Conservation (phyloP, 1,140 invertebrate genomes). For the Caligus rogercresseyi region DNA sequence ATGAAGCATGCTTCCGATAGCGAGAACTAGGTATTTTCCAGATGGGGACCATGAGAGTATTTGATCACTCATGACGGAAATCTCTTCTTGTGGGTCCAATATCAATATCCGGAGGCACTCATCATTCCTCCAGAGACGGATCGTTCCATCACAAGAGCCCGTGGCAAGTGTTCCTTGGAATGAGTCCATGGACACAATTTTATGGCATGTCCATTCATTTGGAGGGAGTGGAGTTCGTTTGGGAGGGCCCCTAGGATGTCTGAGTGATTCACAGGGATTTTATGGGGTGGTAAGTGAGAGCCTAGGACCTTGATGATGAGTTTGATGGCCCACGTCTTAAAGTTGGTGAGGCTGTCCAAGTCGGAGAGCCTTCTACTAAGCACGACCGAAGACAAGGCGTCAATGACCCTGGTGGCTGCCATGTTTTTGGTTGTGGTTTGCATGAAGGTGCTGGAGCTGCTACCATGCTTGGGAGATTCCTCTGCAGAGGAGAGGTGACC, state of each 20-base stretch:
- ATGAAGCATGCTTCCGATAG: slow-evolving; percentile 40
- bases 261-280: background rate
- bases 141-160: background rate
- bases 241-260: background rate
- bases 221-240: background rate
- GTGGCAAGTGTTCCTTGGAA: background rate
- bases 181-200: background rate
- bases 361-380: background rate
- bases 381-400: background rate
- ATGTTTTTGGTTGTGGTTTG: background rate
- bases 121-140: background rate
- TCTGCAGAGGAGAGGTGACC: background rate
- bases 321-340: background rate
- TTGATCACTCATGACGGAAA: background rate
- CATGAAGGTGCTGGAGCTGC: background rate
- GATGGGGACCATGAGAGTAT: slow-evolving; percentile 32
- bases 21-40: slow-evolving; percentile 38
- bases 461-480: background rate
- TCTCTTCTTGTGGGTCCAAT: background rate
- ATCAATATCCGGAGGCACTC: background rate
- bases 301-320: background rate
- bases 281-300: background rate
- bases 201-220: background rate
- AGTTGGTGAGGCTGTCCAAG: background rate
- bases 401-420: background rate